Evolutionary conservation across 64 coral and sea anemone species (phyloP).

Genomic region (Montipora efflorescens): DNA sequence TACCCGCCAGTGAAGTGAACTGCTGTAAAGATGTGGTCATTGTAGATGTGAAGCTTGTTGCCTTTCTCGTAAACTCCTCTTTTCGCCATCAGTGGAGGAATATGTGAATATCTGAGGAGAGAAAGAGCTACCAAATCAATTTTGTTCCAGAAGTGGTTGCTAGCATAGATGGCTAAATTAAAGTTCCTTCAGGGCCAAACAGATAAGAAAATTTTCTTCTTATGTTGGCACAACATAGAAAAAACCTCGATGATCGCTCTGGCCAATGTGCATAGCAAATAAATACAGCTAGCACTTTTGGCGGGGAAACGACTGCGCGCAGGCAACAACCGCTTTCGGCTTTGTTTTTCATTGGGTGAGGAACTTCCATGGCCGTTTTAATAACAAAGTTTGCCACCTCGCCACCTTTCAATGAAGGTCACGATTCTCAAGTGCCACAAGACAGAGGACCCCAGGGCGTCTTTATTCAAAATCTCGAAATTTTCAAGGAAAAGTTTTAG

Average conservation of each 20-base stretch:
- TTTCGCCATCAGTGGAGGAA: slow-evolving; percentile 66
- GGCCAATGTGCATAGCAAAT: neutral
- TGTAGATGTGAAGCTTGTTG: slow-evolving; percentile 86
- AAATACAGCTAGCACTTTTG: neutral
- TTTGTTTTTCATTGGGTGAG: neutral
- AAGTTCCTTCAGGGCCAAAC: neutral
- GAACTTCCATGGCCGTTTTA: neutral
- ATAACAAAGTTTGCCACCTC: neutral
- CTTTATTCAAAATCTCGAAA: too few relatives aligned
- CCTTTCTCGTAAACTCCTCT: slow-evolving; percentile 79
- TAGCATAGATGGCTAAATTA: neutral
- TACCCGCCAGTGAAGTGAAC: slow-evolving; percentile 68
- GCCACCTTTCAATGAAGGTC: too few relatives aligned
- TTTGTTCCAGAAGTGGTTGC: neutral
- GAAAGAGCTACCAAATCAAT: neutral
- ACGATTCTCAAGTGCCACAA: too few relatives aligned
- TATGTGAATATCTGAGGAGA: slow-evolving; percentile 68
- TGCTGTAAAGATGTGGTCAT: slow-evolving; percentile 84
- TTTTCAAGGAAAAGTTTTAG: too few relatives aligned
- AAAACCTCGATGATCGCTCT: too few relatives aligned
- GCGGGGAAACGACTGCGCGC: too few relatives aligned
- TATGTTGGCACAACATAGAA: too few relatives aligned
- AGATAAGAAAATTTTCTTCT: neutral
- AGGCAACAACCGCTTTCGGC: too few relatives aligned
- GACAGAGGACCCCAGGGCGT: too few relatives aligned